Conservation (phyloP, 2,113 vertebrate genomes). For the Phaetusa simplex region DNA sequence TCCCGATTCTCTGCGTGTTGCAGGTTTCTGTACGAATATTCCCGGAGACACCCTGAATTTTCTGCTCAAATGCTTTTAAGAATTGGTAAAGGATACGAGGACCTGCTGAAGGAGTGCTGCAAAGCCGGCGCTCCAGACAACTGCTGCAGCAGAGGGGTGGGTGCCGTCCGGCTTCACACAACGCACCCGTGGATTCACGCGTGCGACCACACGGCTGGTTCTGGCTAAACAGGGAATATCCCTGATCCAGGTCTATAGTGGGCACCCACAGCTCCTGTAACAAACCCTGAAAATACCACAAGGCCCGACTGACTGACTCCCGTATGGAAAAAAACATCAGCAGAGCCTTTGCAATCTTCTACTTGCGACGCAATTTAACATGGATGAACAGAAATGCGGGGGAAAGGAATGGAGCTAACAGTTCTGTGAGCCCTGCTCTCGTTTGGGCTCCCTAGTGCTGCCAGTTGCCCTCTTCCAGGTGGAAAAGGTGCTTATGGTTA, state of each 20-base stretch:
- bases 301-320: background rate
- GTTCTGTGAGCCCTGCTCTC: background rate
- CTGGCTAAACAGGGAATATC: background rate
- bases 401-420: background rate
- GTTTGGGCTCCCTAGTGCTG: fast-evolving
- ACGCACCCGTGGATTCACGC: fast-evolving
- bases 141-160: slow-evolving; percentile 54
- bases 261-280: background rate
- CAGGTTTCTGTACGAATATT: slow-evolving; percentile 70
- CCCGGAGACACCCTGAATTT: slow-evolving; percentile 63
- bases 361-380: fast-evolving
- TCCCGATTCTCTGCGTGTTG: background rate
- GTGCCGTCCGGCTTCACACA: background rate
- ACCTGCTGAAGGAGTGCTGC: slow-evolving; percentile 60
- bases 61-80: slow-evolving; percentile 43
- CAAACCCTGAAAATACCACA: too few species aligned
- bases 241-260: background rate
- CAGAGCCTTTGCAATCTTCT: background rate
- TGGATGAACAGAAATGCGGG: fast-evolving
- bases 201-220: background rate
- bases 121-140: background rate
- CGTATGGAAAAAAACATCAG: fast-evolving
- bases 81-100: slow-evolving; percentile 39
- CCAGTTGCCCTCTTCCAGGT: too few species aligned
- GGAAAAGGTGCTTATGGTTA: fast-evolving